Conservation (phyloP, 1,140 invertebrate genomes). For the Hypothenemus hampei region DNA sequence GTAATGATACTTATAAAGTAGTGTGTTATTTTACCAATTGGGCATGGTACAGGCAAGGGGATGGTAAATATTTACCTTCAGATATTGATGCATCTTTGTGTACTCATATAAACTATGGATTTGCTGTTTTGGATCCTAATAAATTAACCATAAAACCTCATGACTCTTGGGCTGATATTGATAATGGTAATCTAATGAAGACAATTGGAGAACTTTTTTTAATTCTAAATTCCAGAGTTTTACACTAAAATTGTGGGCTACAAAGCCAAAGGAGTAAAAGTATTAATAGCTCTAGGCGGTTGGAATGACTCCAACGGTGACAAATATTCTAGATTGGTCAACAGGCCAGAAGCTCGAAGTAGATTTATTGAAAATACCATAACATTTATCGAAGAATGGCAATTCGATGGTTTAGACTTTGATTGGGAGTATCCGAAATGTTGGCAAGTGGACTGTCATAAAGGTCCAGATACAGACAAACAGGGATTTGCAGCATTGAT, state of each 20-base stretch:
- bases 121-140: slow-evolving; percentile 58
- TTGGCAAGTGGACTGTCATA: slow-evolving; percentile 51
- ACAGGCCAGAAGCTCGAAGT: slow-evolving; percentile 50
- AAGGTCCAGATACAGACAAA: slow-evolving; percentile 43
- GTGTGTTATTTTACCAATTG: slow-evolving; percentile 74
- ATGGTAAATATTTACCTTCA: slow-evolving; percentile 60
- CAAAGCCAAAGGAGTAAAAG: slow-evolving; percentile 58
- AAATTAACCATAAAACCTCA: slow-evolving; percentile 55
- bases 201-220: not conserved
- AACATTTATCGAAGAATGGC: slow-evolving; percentile 59
- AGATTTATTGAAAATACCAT: slow-evolving; percentile 57
- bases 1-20: slow-evolving; percentile 51
- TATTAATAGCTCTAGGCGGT: slow-evolving; percentile 66
- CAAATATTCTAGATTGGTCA: slow-evolving; percentile 59
- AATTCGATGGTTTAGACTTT: slow-evolving; percentile 65
- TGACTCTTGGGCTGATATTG: slow-evolving; percentile 62
- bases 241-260: slow-evolving; percentile 51
- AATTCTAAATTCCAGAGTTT: slow-evolving; percentile 47
- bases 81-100: slow-evolving; percentile 63
- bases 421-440: slow-evolving; percentile 71
- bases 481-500: slow-evolving; percentile 66
- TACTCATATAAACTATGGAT: slow-evolving; percentile 71
- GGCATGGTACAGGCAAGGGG: slow-evolving; percentile 64
- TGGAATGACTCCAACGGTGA: slow-evolving; percentile 63
- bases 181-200: slow-evolving; percentile 51